phyloP scores from a whole-genome alignment of 2,797 vertebrate species.

The Syngnathus acus region DNA sequence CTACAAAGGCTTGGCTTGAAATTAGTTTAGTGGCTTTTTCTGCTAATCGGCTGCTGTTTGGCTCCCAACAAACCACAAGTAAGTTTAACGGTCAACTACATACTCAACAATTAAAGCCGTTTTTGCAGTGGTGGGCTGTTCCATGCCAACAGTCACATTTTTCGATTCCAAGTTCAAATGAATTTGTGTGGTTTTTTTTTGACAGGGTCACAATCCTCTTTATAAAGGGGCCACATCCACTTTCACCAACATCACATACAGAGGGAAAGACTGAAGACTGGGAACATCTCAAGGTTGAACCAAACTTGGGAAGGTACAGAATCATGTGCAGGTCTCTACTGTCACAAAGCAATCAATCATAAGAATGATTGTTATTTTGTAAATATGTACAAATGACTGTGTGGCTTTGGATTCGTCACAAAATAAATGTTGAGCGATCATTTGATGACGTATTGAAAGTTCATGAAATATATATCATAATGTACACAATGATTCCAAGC shows the following conservation, averaged over 20 bases:
- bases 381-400: constrained; percentile 66
- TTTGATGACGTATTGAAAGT: no score
- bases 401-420: constrained; percentile 34
- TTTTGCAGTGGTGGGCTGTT: no score
- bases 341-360: constrained; percentile 46
- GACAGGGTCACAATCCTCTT: constrained; percentile 88
- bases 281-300: constrained; percentile 18
- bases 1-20: constrained; percentile 67
- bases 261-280: constrained; percentile 71
- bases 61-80: constrained; percentile 34
- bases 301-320: constrained; percentile 33
- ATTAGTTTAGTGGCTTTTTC: constrained; percentile 65
- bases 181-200: constrained; percentile 9
- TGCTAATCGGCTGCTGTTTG: constrained; percentile 46
- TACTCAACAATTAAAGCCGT: neutral
- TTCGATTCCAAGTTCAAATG: no score
- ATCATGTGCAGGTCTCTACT: constrained; percentile 70
- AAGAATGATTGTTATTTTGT: constrained; percentile 54
- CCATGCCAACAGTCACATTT: no score
- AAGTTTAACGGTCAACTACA: neutral
- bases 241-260: constrained; percentile 94
- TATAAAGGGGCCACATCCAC: constrained; percentile 94
- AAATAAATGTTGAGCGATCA: neutral
- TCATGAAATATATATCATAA: no score
- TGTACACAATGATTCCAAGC: no score